Conservation (phyloP, 2,888 invertebrate genomes). For the Neoascia interrupta region DNA sequence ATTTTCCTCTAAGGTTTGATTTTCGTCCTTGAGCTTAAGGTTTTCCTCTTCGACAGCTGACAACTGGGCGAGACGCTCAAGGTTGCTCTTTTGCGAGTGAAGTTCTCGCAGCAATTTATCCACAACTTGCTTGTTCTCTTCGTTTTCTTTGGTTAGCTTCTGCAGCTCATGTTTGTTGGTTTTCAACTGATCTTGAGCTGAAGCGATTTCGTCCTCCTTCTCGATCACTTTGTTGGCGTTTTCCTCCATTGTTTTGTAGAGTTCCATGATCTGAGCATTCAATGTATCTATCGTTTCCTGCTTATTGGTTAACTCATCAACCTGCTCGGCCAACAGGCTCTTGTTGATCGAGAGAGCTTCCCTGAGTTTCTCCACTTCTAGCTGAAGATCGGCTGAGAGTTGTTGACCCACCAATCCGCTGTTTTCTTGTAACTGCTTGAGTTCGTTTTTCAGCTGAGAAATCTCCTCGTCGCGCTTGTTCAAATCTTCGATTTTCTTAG, state of each 20-base stretch:
- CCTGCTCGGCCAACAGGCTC: conserved; percentile 73
- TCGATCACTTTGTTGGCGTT: conserved; percentile 80
- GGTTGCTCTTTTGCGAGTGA: conserved; percentile 65
- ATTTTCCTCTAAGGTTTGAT: conserved; percentile 73
- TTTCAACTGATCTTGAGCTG: conserved; percentile 79
- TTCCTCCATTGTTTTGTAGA: conserved; percentile 82
- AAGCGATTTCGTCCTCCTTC: conserved; percentile 80
- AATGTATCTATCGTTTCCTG: conserved; percentile 84
- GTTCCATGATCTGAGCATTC: conserved; percentile 81
- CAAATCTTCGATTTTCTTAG: conserved; percentile 72
- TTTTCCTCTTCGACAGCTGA: conserved; percentile 76
- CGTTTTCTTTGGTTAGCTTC: conserved; percentile 78
- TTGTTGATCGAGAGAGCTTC: conserved; percentile 77
- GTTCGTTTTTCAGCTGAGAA: conserved; percentile 79
- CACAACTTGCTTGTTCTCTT: conserved; percentile 75
- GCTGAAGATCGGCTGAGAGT: conserved; percentile 71
- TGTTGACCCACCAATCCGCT: conserved; percentile 75
- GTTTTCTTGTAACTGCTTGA: conserved; percentile 80
- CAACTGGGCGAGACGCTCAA: conserved; percentile 58
- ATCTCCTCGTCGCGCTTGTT: conserved; percentile 77
- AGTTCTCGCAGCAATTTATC: conserved; percentile 71
- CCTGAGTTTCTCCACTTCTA: conserved; percentile 73
- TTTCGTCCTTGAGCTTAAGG: conserved; percentile 77
- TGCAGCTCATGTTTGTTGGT: conserved; percentile 80
- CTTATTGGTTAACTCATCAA: conserved; percentile 80